Evolutionary conservation across 2,797 vertebrate species (phyloP), one percentile per base, ranked within the genome.

Genomic region (Telmatherina bonti): DNA sequence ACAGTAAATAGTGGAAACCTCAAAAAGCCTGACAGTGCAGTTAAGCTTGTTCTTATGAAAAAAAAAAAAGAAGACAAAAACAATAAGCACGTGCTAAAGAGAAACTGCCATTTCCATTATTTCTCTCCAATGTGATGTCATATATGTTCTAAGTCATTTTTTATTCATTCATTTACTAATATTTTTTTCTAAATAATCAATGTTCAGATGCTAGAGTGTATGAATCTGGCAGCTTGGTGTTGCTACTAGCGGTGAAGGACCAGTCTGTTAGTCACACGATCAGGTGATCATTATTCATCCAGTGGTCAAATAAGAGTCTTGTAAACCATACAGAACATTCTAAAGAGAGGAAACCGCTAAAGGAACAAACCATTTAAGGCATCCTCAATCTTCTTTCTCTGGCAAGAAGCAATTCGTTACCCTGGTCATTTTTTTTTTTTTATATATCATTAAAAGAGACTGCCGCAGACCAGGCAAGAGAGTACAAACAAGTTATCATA

Each of bases 191-290:
- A 24, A 29, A 43, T 22, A 22, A 41, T 67, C 33, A 33, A 20
- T 53, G 18, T 60, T 64, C 64, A 27, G 12, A 49, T 18, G 31
- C 63, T 52, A 58, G 10, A 67, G 38, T 45, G 64, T 76, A 55
- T 24, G 61, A 79, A 68, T 36, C 53, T 68, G 70, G 76, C 61
- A 66, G 82, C 57, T 74, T 71, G 67, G 59, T 57, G 52, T 62
- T 63, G 47, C 59, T 62, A 67, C 68, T 11, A 11, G 60, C 0
- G n/a, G 29, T 49, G 71, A 85, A 68, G 45, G 71, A 86, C 81
- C 79, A 43, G 86, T 71, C 60, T 57, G 59, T 52, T 69, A 62
- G 33, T 71, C 67, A 47, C 45, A 22, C 45, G 10, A n/a, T 47
- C 36, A 41, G 67, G 56, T 33, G 18, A 16, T 67, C 65, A 75